Base-by-base conservation (phyloP, 2,113 vertebrate genomes). In the Thryonomys swinderianus region DNA sequence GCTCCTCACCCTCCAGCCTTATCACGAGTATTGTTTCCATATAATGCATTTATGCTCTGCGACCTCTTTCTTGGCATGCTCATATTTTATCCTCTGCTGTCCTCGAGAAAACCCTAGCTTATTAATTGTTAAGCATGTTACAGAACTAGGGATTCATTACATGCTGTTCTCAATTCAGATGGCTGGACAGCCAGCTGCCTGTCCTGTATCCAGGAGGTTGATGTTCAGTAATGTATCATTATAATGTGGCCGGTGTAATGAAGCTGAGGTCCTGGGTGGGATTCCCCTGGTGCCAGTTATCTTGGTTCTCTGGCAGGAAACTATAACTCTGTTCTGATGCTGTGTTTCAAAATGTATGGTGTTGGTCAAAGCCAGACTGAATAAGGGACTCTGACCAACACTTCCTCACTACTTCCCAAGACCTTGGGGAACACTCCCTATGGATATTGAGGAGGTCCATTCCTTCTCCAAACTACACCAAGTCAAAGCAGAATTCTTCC, bases 111-210 rank as follows among this genome's bases (percentile, higher is more conserved):
- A 83, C 62, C 85, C 86, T 85, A 42, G 73, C 91, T 95, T 95
- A 94, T 95, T 95, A 85, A 96, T 96, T 96, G 95, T 95, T 93
- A 93, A 96, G 90, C 73, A 92, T 85, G 79, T 37, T 84, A 86
- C 18, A 14, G 82, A 92, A 66, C 88, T 59, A 74, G 95, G 85
- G 86, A 95, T 94, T 95, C 88, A 88, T 95, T 82, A 78, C 59
- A 45, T 62, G 45, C 67, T 93, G 74, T 71, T 95, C 74, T 95
- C 82, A 89, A 21, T 90, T 95, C 79, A 86, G 85, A 87, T 91
- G 86, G 59, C 1, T 94, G 88, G 83, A 66, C 40, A 81, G 90
- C 88, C 94, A 92, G 85, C 95, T 96, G 86, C 88, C 83, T 85
- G 61, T 96, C 88, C 78, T 80, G 2, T 42, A 71, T 93, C 76